phyloP scores from a whole-genome alignment of 2,797 vertebrate genomes.

The Sparidentex hasta region DNA sequence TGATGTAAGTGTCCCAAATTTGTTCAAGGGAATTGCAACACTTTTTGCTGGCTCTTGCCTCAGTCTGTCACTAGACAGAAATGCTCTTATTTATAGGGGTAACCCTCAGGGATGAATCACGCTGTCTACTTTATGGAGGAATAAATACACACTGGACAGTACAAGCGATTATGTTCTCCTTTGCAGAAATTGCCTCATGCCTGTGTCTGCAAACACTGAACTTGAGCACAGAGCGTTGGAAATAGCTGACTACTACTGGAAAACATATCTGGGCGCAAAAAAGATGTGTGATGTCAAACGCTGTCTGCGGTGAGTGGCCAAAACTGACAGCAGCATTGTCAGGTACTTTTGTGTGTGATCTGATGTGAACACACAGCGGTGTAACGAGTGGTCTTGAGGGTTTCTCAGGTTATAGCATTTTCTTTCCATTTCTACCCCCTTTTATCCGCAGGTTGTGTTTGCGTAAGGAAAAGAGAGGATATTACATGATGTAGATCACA shows the following conservation, averaged over 20 bases:
- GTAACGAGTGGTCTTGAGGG: conserved; percentile 14
- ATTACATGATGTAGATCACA: neutral
- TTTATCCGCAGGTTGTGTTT: conserved; percentile 23
- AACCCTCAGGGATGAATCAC: conserved; percentile 69
- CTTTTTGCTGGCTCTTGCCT: conserved; percentile 74
- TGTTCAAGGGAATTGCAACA: conserved; percentile 71
- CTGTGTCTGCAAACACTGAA: conserved; percentile 52
- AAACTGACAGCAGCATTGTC: conserved; percentile 54
- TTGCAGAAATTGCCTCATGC: conserved; percentile 68
- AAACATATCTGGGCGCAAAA: conserved; percentile 49
- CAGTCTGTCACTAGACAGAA: conserved; percentile 65
- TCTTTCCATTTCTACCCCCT: neutral
- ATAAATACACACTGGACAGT: conserved; percentile 55
- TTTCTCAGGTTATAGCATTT: conserved; percentile 41
- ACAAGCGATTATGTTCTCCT: conserved; percentile 56
- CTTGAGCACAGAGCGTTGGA: conserved; percentile 48
- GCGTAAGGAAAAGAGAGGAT: neutral
- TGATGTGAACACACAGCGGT: conserved; percentile 48
- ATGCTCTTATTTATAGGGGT: conserved; percentile 42
- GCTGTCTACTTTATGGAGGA: conserved; percentile 54
- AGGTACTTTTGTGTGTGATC: conserved; percentile 45
- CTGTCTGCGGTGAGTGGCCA: conserved; percentile 26
- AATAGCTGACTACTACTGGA: conserved; percentile 67
- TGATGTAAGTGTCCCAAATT: conserved; percentile 64
- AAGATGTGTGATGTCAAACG: conserved; percentile 51